phyloP scores from a whole-genome alignment of 2,113 vertebrate genomes.

The Rhineura floridana region DNA sequence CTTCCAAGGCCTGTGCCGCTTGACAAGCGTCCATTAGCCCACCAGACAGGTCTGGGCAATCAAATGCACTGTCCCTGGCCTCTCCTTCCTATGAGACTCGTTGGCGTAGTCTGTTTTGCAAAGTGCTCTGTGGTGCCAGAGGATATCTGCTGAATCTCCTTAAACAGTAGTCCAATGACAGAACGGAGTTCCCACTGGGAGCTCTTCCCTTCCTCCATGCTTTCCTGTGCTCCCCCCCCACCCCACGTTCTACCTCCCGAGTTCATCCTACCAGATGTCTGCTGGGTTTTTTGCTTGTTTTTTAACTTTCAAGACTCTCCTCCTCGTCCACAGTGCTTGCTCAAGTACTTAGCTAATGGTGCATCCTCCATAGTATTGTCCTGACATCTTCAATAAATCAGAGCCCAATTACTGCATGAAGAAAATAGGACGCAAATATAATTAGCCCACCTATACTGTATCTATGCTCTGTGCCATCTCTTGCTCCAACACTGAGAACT shows the following conservation, averaged over 20 bases:
- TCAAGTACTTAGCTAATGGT: slow-evolving; percentile 66
- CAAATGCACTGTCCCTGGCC: not conserved
- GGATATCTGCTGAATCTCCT: not conserved
- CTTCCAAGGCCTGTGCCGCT: rapidly evolving
- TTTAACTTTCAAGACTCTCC: not conserved
- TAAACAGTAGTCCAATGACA: rapidly evolving
- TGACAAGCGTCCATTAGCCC: not conserved
- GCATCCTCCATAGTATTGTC: slow-evolving; percentile 40
- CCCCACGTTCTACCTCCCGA: no score
- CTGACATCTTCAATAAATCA: slow-evolving; percentile 73
- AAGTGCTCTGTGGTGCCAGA: rapidly evolving
- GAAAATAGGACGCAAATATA: slow-evolving; percentile 77
- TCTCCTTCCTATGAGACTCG: not conserved
- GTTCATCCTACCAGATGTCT: rapidly evolving
- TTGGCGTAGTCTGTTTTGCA: not conserved
- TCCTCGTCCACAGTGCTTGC: slow-evolving; percentile 25
- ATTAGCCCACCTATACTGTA: slow-evolving; percentile 72
- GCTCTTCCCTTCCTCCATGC: not conserved
- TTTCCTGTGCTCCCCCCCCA: not conserved
- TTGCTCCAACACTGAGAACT: slow-evolving; percentile 67
- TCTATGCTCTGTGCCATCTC: slow-evolving; percentile 58
- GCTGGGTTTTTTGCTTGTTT: not conserved
- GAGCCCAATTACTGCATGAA: slow-evolving; percentile 74
- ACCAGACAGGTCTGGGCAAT: not conserved
- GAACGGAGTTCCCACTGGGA: not conserved